Evolutionary conservation across 1,140 invertebrate species (phyloP).

Genomic region (Scaptomyza graminum): DNA sequence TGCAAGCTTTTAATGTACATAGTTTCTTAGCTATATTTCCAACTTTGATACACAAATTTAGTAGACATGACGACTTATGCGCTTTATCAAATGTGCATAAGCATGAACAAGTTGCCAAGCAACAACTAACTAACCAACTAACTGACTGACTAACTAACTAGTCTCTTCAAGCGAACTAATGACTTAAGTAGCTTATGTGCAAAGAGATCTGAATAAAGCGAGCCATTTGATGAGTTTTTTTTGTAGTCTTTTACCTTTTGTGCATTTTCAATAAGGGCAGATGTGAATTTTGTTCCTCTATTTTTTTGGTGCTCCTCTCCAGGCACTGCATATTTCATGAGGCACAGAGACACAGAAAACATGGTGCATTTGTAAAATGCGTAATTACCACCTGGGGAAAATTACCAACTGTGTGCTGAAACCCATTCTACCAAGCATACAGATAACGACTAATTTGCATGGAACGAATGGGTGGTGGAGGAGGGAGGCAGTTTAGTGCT

Average conservation of each 20-base stretch:
- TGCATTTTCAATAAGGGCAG: slow-evolving; percentile 37
- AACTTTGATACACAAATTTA: neutral
- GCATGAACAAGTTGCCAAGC: neutral
- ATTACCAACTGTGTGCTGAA: slow-evolving; percentile 26
- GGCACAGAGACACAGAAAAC: slow-evolving; percentile 11
- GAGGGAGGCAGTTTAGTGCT: neutral
- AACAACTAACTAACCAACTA: slow-evolving; percentile 5
- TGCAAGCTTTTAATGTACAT: too few relatives aligned
- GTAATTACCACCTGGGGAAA: slow-evolving; percentile 46
- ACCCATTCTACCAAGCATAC: slow-evolving; percentile 2
- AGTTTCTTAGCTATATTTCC: too few relatives aligned
- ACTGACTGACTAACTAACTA: slow-evolving; percentile 3
- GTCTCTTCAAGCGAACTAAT: slow-evolving; percentile 8
- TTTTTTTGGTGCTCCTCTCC: neutral
- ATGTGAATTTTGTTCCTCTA: neutral
- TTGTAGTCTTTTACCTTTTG: slow-evolving; percentile 11
- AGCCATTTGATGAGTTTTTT: neutral
- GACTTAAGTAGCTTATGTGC: slow-evolving; percentile 12
- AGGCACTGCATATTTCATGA: slow-evolving; percentile 41
- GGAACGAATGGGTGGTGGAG: neutral
- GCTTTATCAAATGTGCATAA: slow-evolving; percentile 7
- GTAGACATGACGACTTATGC: neutral
- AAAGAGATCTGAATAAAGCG: slow-evolving; percentile 3
- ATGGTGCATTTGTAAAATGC: slow-evolving; percentile 45
- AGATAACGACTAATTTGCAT: slow-evolving; percentile 25